Conservation (phyloP, 2,113 vertebrate species). For the Gnathochromis pfefferi region DNA sequence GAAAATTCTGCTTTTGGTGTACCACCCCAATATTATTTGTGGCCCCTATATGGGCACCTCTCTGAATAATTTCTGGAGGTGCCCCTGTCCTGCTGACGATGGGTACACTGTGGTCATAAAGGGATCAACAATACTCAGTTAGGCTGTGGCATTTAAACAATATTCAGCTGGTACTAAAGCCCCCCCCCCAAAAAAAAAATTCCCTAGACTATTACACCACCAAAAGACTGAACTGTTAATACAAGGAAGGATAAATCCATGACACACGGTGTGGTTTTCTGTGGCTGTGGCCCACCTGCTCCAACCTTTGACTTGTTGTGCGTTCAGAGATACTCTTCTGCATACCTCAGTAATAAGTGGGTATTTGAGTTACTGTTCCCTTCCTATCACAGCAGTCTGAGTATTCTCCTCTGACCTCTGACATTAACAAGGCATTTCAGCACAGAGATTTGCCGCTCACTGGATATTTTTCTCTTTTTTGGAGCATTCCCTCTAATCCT, state of each 20-base stretch:
- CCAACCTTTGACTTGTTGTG: background rate
- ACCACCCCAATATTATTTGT: background rate
- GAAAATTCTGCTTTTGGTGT: background rate
- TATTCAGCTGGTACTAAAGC: background rate
- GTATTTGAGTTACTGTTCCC: background rate
- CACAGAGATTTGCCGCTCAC: background rate
- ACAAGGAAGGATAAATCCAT: background rate
- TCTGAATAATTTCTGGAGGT: background rate
- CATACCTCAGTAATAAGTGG: background rate
- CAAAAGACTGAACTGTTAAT: background rate
- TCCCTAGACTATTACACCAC: background rate
- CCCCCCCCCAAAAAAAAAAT: background rate
- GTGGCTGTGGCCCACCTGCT: background rate
- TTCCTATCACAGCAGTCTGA: background rate
- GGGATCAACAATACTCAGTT: background rate
- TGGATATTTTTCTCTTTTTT: background rate
- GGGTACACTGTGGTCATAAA: background rate
- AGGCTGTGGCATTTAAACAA: background rate
- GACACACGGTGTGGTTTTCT: background rate
- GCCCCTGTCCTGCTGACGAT: background rate
- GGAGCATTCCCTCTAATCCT: background rate
- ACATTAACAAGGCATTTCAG: background rate
- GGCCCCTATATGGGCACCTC: background rate
- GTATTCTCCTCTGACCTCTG: background rate
- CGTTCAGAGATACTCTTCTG: background rate